Evolutionary conservation across 2,113 vertebrate genomes (phyloP).

Genomic region (Meriones unguiculatus): DNA sequence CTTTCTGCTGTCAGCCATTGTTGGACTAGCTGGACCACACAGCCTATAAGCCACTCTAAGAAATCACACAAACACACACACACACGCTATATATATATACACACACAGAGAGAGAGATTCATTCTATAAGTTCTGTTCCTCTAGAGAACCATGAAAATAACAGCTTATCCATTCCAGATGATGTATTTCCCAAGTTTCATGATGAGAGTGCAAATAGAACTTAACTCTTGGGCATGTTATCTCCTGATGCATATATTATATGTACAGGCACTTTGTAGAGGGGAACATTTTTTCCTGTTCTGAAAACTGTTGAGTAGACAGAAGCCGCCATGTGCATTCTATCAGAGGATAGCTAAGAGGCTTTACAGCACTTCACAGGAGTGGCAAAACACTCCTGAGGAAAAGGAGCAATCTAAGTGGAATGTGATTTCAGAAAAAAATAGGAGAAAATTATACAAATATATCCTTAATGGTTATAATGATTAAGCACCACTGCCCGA

Average conservation of each 20-base stretch:
- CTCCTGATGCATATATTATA: background rate
- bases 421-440: constrained; percentile 52
- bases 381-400: constrained; percentile 26
- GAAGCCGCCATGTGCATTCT: background rate
- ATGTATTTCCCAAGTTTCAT: constrained; percentile 17
- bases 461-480: constrained; percentile 40
- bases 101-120: background rate
- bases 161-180: background rate
- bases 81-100: too few relatives aligned
- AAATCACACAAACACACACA: background rate
- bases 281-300: background rate
- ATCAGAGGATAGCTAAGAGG: background rate
- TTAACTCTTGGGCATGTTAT: background rate
- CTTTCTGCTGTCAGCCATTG: background rate
- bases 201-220: constrained; percentile 28
- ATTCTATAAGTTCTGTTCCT: background rate
- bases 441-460: constrained; percentile 38
- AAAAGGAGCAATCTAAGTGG: constrained; percentile 29
- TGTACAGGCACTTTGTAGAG: background rate
- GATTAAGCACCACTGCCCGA: constrained; percentile 11
- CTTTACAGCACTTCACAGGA: background rate
- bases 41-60: background rate
- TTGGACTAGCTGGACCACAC: background rate
- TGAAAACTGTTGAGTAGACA: constrained; percentile 24
- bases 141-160: background rate